A percentile compares a stretch with the other conserved stretches of the same genome.
Conservation (phyloP, 2,888 invertebrate species). For the Pyrochroa serraticornis region DNA sequence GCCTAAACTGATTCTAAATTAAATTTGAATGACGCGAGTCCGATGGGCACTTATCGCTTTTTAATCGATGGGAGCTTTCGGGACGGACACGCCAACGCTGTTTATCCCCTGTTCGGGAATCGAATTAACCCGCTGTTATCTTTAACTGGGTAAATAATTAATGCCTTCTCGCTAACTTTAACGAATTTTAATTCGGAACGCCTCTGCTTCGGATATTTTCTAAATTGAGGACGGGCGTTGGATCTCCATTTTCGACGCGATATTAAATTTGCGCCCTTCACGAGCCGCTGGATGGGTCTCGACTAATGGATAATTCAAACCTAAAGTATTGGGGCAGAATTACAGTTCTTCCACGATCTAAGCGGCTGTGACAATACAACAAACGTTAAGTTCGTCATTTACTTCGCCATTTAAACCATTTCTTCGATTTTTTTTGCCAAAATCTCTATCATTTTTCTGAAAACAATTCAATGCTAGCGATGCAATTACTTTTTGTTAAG, state of each 20-base stretch:
- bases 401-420: too few species aligned
- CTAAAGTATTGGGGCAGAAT: too few species aligned
- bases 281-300: too few species aligned
- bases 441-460: too few species aligned
- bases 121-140: constrained; percentile 2
- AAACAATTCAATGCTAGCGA: too few species aligned
- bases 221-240: not conserved
- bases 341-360: too few species aligned
- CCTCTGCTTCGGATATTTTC: not conserved
- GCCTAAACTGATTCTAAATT: constrained; percentile 11
- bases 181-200: not conserved
- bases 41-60: not conserved
- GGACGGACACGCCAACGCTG: not conserved
- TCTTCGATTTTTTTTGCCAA: too few species aligned
- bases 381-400: too few species aligned
- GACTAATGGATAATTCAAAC: too few species aligned
- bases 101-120: not conserved
- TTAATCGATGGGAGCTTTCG: not conserved
- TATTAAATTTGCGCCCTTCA: not conserved
- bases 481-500: too few species aligned
- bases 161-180: not conserved
- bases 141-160: constrained; percentile 6
- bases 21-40: not conserved
- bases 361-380: too few species aligned
- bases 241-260: not conserved